Evolutionary conservation across 2,888 invertebrate species (phyloP).

Genomic region (Tiphia femorata): DNA sequence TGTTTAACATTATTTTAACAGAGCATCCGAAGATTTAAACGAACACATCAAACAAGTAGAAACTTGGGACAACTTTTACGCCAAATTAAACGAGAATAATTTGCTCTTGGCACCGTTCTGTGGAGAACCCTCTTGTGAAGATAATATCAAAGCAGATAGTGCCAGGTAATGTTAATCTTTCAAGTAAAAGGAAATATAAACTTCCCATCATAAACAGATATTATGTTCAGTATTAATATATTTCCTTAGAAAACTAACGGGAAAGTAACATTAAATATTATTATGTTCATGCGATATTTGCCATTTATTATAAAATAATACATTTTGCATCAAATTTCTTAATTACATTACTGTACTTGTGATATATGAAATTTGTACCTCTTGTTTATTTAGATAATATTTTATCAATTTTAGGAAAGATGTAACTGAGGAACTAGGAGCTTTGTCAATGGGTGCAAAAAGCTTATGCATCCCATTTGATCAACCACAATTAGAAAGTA

Average conservation of each 20-base stretch:
- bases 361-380: too few relatives aligned
- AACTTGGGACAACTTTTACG: conserved; percentile 86
- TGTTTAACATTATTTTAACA: conserved; percentile 67
- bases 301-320: conserved; percentile 22
- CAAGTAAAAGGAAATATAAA: not conserved
- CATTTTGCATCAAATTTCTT: conserved; percentile 2
- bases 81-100: conserved; percentile 86
- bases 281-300: not conserved
- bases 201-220: not conserved
- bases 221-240: not conserved
- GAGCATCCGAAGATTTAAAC: conserved; percentile 84
- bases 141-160: conserved; percentile 95
- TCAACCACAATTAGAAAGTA: conserved; percentile 75
- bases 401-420: conserved; percentile 73
- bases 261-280: too few relatives aligned
- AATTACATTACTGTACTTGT: too few relatives aligned
- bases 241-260: too few relatives aligned
- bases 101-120: conserved; percentile 97
- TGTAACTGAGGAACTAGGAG: conserved; percentile 79
- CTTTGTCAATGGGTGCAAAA: conserved; percentile 98
- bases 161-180: conserved; percentile 75
- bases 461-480: conserved; percentile 97
- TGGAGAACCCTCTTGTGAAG: conserved; percentile 90
- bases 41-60: conserved; percentile 79
- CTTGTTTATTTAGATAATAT: not conserved